phyloP scores from a whole-genome alignment of 2,113 vertebrate genomes.

The Trachemys scripta region DNA sequence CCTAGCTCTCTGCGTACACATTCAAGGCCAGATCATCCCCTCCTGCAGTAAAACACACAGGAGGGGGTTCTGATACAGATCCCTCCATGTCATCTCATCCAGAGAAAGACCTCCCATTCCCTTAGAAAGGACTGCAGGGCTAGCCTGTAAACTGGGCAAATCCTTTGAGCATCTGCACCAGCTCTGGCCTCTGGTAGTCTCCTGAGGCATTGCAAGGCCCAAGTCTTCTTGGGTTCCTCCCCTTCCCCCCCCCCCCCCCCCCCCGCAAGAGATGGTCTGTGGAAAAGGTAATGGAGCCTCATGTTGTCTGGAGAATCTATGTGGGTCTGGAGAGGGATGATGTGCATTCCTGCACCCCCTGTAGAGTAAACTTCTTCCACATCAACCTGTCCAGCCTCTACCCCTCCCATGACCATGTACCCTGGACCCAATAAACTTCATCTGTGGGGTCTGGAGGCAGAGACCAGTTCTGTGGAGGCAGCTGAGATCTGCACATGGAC shows the following conservation, averaged over 20 bases:
- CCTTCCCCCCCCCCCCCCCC: no score
- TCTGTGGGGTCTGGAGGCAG: background rate
- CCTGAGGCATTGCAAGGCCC: background rate
- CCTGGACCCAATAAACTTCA: background rate
- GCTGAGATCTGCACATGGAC: background rate
- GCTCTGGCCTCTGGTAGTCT: background rate
- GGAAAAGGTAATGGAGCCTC: background rate
- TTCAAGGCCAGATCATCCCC: background rate
- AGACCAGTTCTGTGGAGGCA: background rate
- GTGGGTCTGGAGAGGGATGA: background rate
- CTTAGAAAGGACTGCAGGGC: accelerated
- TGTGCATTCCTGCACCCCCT: background rate
- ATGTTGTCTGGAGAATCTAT: background rate
- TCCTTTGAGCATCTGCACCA: background rate
- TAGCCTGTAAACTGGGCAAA: background rate
- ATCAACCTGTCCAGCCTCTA: background rate
- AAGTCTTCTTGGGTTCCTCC: background rate
- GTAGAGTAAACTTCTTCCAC: no score
- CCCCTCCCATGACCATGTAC: background rate
- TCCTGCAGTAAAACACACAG: background rate
- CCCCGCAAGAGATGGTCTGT: background rate
- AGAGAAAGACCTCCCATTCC: background rate
- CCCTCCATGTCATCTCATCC: background rate
- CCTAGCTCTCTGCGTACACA: background rate
- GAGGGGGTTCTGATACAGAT: background rate